A percentile compares a stretch with the other conserved stretches of the same genome.
These are phyloP conservation scores for Luehdorfia chinensis DNA, from an alignment of 1,140 invertebrate species.

Conservation along the genomic window DNA sequence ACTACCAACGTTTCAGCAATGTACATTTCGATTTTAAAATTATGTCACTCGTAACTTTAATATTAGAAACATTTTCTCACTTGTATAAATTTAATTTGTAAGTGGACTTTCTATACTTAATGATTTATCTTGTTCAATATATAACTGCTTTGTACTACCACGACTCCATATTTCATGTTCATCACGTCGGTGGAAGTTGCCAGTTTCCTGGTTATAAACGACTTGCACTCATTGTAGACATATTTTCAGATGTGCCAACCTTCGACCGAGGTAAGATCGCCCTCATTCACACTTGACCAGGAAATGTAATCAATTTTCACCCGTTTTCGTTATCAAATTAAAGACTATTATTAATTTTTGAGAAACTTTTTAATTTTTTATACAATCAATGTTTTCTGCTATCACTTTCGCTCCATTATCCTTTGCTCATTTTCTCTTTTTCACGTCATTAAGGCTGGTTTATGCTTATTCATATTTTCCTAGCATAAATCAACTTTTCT, in stretches of 20 bases:
- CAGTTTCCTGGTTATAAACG: constrained; percentile 52
- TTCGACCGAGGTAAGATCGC: constrained; percentile 67
- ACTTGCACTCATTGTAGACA: constrained; percentile 48
- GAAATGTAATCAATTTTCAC: constrained; percentile 60
- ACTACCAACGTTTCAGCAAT: too few species aligned
- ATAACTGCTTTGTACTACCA: constrained; percentile 62
- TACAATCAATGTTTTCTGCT: too few species aligned
- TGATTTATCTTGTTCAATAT: too few species aligned
- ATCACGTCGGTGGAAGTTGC: constrained; percentile 47
- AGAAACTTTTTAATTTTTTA: too few species aligned
- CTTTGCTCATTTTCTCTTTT: constrained; percentile 27
- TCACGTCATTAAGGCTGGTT: background rate
- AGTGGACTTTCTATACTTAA: too few species aligned
- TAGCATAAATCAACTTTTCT: constrained; percentile 2
- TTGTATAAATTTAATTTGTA: too few species aligned
- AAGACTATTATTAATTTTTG: constrained; percentile 23
- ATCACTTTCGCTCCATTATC: constrained; percentile 18
- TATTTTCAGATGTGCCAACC: constrained; percentile 66
- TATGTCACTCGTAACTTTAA: too few species aligned
- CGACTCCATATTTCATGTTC: constrained; percentile 25
- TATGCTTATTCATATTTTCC: background rate
- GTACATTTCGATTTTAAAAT: too few species aligned
- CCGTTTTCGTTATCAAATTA: constrained; percentile 19
- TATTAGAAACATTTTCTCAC: too few species aligned
- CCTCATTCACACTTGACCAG: constrained; percentile 43